Conservation (phyloP, 2,113 vertebrate genomes). For the Pica pica region DNA sequence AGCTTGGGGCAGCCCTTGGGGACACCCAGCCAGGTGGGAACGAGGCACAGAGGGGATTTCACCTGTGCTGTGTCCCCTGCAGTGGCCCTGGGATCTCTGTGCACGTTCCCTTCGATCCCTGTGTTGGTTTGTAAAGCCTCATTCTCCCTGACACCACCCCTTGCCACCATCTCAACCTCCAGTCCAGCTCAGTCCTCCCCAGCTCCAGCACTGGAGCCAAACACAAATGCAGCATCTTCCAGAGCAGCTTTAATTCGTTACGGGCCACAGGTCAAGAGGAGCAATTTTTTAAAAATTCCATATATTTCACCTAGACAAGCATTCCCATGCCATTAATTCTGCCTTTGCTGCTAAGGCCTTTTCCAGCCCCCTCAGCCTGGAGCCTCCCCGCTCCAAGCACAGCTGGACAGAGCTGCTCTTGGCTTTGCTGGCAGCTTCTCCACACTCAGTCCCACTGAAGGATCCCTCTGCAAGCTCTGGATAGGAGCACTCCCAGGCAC, state of each 20-base stretch:
- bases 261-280: neutral
- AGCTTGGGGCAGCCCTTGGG: neutral
- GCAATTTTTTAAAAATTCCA: neutral
- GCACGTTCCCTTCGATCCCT: fast-evolving
- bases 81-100: neutral
- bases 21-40: fast-evolving
- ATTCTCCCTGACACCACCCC: neutral
- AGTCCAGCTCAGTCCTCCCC: neutral
- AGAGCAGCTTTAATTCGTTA: neutral
- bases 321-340: neutral
- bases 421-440: neutral
- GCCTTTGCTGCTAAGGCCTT: neutral
- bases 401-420: neutral
- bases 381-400: neutral
- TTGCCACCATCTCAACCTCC: neutral
- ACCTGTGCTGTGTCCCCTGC: neutral
- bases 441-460: neutral
- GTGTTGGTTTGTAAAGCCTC: neutral
- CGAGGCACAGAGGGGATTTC: fast-evolving
- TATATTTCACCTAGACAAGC: neutral
- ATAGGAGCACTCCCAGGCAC: neutral
- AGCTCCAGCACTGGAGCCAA: neutral
- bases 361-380: neutral
- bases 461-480: neutral
- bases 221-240: neutral